phyloP scores from a whole-genome alignment of 2,888 invertebrate species.

The Sisyra terminalis region DNA sequence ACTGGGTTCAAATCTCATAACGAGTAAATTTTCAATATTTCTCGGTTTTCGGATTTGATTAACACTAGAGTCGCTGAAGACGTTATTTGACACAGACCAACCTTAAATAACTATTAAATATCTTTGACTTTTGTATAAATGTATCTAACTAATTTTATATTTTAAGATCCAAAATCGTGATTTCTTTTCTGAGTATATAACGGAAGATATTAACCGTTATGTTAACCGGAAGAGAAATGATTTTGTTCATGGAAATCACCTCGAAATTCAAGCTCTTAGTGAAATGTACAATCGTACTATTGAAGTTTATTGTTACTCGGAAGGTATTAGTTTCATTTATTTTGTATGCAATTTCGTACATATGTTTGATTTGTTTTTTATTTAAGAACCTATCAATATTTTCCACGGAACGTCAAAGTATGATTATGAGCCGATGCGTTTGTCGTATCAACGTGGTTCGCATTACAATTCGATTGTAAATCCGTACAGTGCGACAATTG shows the following conservation, averaged over 20 bases:
- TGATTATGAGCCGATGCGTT: slow-evolving; percentile 60
- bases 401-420: slow-evolving; percentile 64
- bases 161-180: slow-evolving; percentile 65
- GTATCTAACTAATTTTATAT: slow-evolving; percentile 11
- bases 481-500: slow-evolving; percentile 65
- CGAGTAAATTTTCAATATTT: too few relatives aligned
- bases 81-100: too few relatives aligned
- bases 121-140: too few relatives aligned
- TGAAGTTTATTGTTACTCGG: slow-evolving; percentile 67
- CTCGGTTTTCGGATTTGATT: too few relatives aligned
- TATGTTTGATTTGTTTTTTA: too few relatives aligned
- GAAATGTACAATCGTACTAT: slow-evolving; percentile 79
- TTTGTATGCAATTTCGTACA: slow-evolving; percentile 6
- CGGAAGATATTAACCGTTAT: slow-evolving; percentile 75
- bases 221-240: slow-evolving; percentile 63
- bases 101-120: too few relatives aligned
- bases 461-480: slow-evolving; percentile 83
- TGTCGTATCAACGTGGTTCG: slow-evolving; percentile 72
- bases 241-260: slow-evolving; percentile 75
- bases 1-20: too few relatives aligned
- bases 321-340: too few relatives aligned
- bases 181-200: slow-evolving; percentile 75
- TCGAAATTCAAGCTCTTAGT: slow-evolving; percentile 81
- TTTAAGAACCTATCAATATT: slow-evolving; percentile 79
- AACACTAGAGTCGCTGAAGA: too few relatives aligned